A percentile compares a stretch with the other conserved stretches of the same genome.
Evolutionary conservation across 2,797 vertebrate species (phyloP).

Genomic region (Sparus aurata): DNA sequence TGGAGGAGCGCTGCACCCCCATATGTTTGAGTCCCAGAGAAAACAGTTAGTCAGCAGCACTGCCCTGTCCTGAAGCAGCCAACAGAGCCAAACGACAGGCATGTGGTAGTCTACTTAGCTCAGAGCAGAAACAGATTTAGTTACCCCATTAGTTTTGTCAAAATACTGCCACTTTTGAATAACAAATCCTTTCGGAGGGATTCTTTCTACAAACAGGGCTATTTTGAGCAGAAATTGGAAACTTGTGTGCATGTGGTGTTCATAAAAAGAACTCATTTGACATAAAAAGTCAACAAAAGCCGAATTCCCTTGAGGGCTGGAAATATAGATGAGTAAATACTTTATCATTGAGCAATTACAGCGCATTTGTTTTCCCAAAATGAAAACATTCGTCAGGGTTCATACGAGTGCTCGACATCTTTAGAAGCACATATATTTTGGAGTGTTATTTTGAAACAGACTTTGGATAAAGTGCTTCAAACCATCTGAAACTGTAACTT

Average conservation of each 20-base stretch:
- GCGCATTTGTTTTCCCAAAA: not conserved
- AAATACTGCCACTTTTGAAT: slow-evolving; percentile 51
- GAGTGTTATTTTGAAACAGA: no score
- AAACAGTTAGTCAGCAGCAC: slow-evolving; percentile 74
- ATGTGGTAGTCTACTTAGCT: slow-evolving; percentile 65
- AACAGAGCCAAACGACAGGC: slow-evolving; percentile 42
- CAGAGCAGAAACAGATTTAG: slow-evolving; percentile 58
- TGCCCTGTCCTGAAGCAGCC: slow-evolving; percentile 57
- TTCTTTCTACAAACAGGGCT: slow-evolving; percentile 24
- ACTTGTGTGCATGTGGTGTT: slow-evolving; percentile 12
- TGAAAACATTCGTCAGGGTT: not conserved
- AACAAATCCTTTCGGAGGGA: slow-evolving; percentile 46
- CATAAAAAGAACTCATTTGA: slow-evolving; percentile 20
- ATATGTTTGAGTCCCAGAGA: slow-evolving; percentile 68
- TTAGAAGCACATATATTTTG: no score
- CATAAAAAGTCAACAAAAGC: slow-evolving; percentile 28
- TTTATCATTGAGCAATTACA: no score
- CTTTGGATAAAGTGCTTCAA: no score
- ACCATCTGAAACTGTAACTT: no score
- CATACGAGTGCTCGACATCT: no score
- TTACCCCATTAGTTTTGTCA: slow-evolving; percentile 56
- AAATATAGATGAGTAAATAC: slow-evolving; percentile 7
- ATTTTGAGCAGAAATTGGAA: slow-evolving; percentile 57
- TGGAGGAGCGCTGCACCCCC: slow-evolving; percentile 58
- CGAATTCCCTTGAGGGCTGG: not conserved